Evolutionary conservation across 2,888 invertebrate genomes (phyloP), one percentile per base, ranked within the genome.

Genomic region (Cryptocheilus praepositus): DNA sequence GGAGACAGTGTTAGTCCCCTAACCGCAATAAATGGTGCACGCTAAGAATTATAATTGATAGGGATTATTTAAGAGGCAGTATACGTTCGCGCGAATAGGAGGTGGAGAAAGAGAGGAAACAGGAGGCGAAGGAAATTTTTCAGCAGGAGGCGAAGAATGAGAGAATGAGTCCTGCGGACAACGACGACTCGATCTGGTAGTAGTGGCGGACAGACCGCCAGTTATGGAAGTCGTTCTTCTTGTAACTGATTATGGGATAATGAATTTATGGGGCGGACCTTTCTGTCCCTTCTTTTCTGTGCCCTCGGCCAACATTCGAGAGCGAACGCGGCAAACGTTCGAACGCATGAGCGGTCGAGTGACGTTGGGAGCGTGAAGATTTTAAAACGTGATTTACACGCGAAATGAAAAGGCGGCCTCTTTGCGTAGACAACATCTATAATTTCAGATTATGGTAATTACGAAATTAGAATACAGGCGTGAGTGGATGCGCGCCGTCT

Each of bases 1-100:
- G 53, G 73, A 70, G 36, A 36, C 72, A 67, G 73, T 49, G 73
- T 70, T 62, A 46, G 71, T 67, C 70, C 67, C 64, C 68, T 68
- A 70, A 75, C 75, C 74, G 79, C 76, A 80, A 76, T 73, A 76
- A 80, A 80, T 76, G 73, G 64, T 69, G 69, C 72, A 69, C 73
- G 61, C 67, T 67, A 69, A 78, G 70, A 72, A 78, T 79, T 76
- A 80, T 78, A 80, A 79, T 80, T 74, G 76, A 80, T 78, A 80
- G 69, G 71, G 76, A 79, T 80, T 77, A 80, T 76, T 78, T 78
- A 70, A 74, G 65, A 76, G 64, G 61, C 63, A 56, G 69, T 68
- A 64, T 57, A 68, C 46, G 25, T 43, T 36, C 61, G 60, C 58
- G 45, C 16, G 56, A 59, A 28, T 15, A 45, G 44, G 57, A 36